These are phyloP conservation scores for Halichoeres trimaculatus DNA, from an alignment of 2,113 vertebrate genomes.

Conservation along the genomic window DNA sequence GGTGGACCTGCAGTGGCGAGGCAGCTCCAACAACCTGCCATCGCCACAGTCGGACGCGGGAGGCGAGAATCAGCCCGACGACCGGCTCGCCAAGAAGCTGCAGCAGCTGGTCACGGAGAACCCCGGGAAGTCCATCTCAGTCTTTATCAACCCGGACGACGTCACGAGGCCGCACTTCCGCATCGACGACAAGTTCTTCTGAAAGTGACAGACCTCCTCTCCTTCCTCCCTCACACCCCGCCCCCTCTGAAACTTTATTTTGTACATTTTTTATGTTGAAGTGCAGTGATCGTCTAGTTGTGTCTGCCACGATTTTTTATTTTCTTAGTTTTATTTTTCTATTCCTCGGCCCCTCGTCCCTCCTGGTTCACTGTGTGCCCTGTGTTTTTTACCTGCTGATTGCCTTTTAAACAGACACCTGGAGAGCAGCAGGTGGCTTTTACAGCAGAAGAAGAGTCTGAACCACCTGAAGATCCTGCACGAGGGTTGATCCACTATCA, in stretches of 20 bases:
- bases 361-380: conserved; percentile 60
- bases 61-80: conserved; percentile 87
- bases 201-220: conserved; percentile 72
- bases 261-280: conserved; percentile 47
- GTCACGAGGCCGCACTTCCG: conserved; percentile 97
- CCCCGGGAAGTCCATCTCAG: conserved; percentile 96
- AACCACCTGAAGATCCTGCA: not conserved
- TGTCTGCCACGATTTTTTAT: conserved; percentile 69
- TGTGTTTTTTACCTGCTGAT: conserved; percentile 62
- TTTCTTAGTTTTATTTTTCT: conserved; percentile 69
- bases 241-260: conserved; percentile 55
- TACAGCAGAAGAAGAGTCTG: conserved; percentile 8
- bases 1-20: conserved; percentile 89
- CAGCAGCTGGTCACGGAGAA: conserved; percentile 99
- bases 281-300: conserved; percentile 61
- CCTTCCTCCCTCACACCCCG: conserved; percentile 31
- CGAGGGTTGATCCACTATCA: conserved; percentile 13
- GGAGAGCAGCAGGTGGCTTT: conserved; percentile 33
- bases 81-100: conserved; percentile 96
- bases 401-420: conserved; percentile 60
- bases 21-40: conserved; percentile 85
- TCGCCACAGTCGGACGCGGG: conserved; percentile 91
- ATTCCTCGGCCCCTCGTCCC: conserved; percentile 27
- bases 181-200: conserved; percentile 99
- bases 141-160: conserved; percentile 98